These are phyloP conservation scores for Timandra comae DNA, from an alignment of 2,888 invertebrate species.

Conservation along the genomic window DNA sequence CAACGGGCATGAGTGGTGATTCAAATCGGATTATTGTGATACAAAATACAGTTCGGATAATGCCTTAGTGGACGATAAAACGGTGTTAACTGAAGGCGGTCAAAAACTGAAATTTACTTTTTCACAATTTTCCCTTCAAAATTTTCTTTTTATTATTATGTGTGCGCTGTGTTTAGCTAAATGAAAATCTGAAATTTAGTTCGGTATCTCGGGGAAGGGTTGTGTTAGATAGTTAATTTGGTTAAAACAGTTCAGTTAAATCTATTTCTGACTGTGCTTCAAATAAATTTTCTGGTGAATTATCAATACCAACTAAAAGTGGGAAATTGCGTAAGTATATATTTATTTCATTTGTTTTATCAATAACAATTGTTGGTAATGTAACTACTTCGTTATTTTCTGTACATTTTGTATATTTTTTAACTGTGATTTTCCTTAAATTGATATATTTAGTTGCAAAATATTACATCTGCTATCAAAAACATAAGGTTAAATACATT, in stretches of 20 bases:
- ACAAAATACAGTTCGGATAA: slow-evolving; percentile 31
- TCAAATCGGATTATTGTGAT: slow-evolving; percentile 42
- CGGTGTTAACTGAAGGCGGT: slow-evolving; percentile 33
- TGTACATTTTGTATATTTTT: too few species aligned
- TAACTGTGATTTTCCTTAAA: too few species aligned
- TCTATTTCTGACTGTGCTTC: slow-evolving; percentile 66
- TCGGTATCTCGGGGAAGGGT: slow-evolving; percentile 21
- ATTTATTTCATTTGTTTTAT: background rate
- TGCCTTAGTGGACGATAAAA: slow-evolving; percentile 34
- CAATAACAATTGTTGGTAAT: too few species aligned
- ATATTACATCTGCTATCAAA: too few species aligned
- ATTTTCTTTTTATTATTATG: slow-evolving; percentile 41
- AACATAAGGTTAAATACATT: too few species aligned
- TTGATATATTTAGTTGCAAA: too few species aligned
- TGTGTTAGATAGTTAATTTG: slow-evolving; percentile 46
- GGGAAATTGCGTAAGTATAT: slow-evolving; percentile 64
- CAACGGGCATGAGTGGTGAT: slow-evolving; percentile 45
- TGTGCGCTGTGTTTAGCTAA: slow-evolving; percentile 7
- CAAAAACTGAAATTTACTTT: slow-evolving; percentile 33
- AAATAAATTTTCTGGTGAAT: slow-evolving; percentile 58
- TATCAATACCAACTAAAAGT: slow-evolving; percentile 37
- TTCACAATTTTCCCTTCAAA: slow-evolving; percentile 36
- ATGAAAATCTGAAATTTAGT: background rate
- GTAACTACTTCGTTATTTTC: too few species aligned
- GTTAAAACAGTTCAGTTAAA: slow-evolving; percentile 31